Evolutionary conservation across 1,140 invertebrate species (phyloP), one percentile per base, ranked within the genome.

Genomic region (Phortica variegata): DNA sequence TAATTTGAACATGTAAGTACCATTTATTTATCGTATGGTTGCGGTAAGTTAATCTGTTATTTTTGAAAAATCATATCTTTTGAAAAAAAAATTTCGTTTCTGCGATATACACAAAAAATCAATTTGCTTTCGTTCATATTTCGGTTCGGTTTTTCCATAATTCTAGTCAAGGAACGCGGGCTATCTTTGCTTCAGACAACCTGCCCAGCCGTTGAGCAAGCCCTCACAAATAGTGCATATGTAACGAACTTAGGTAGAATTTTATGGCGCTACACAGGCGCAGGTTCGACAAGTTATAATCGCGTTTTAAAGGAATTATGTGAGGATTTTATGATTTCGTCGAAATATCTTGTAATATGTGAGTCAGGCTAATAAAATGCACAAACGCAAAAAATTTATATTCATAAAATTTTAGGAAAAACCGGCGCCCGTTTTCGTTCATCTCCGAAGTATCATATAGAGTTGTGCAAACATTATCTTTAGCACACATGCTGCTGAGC

Each of bases 341-440:
- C n/a, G 58, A 18, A 36, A 45, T 39, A 38, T 16, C 10, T 12
- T 31, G 5, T 39, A 55, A 68, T 49, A 59, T 68, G 63, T 60
- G 49, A 37, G 42, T 44, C 26, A 12, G 26, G 3, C 17, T 45
- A 47, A 55, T 68, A 68, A 66, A 62, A 43, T 26, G 8, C 29
- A 39, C 29, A 26, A 42, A 32, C n/a, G 15, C 18, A 48, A 54
- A 29, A 12, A 43, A 44, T 51, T 71, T 63, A 71, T 66, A 71
- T 71, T 71, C 66, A 71, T 71, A 66, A 71, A 60, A 66, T 63
- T 71, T 71, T 65, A 49, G 66, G 66, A 39, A 71, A 71, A 71
- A 54, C 66, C 66, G 58, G 60, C 42, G 43, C 52, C 47, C 38
- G 32, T 52, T 60, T 66, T 60, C 63, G 36, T 68, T 68, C 62